Conservation (phyloP, 2,888 invertebrate species). For the Salticus scenicus region DNA sequence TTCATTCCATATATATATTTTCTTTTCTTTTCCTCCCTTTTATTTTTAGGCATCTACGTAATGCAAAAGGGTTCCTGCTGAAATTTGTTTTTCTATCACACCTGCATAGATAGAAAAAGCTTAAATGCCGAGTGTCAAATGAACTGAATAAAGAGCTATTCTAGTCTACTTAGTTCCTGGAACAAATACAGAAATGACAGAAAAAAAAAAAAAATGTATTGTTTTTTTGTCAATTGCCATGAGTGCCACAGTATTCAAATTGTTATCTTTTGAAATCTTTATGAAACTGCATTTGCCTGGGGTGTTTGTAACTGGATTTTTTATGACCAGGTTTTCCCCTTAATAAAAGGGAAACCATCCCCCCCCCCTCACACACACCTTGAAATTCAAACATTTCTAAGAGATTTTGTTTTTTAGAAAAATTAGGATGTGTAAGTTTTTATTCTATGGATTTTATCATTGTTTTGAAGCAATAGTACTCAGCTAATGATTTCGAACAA, state of each 20-base stretch:
- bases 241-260: slow-evolving; percentile 16
- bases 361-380: too few relatives aligned
- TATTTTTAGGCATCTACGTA: slow-evolving; percentile 14
- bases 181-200: neutral
- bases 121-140: neutral
- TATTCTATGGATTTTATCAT: too few relatives aligned
- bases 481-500: too few relatives aligned
- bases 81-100: neutral
- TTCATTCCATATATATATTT: too few relatives aligned
- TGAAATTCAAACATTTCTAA: too few relatives aligned
- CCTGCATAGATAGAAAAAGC: neutral
- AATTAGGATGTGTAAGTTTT: too few relatives aligned
- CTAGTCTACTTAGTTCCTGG: slow-evolving; percentile 11
- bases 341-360: too few relatives aligned
- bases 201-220: neutral
- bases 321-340: too few relatives aligned
- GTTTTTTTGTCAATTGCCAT: neutral
- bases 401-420: too few relatives aligned
- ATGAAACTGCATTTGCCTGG: too few relatives aligned
- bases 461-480: too few relatives aligned
- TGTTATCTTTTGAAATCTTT: neutral
- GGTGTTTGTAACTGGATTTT: too few relatives aligned
- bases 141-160: slow-evolving; percentile 10
- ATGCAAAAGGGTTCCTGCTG: neutral
- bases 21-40: neutral